These are phyloP conservation scores for Sebastes reedi DNA, from an alignment of 2,797 vertebrate genomes.

Conservation along the genomic window DNA sequence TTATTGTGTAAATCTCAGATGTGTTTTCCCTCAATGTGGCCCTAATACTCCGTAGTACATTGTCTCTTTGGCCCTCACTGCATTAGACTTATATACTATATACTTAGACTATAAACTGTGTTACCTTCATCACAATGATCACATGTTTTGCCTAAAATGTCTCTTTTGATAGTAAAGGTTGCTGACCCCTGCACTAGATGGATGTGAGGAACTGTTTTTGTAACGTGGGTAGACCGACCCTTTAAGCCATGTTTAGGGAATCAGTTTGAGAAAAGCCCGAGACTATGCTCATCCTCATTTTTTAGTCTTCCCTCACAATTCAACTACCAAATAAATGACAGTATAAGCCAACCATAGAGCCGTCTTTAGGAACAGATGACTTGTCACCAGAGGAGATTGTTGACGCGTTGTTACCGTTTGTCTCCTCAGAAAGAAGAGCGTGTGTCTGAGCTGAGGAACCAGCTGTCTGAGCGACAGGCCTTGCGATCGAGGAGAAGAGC, in stretches of 20 bases:
- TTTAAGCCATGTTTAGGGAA: not conserved
- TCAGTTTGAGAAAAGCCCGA: not conserved
- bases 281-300: not conserved
- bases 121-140: too few relatives aligned
- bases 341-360: not conserved
- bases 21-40: accelerated
- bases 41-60: too few relatives aligned
- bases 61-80: too few relatives aligned
- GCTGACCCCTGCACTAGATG: too few relatives aligned
- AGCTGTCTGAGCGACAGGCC: constrained; percentile 88
- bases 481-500: constrained; percentile 87
- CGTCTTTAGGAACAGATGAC: not conserved
- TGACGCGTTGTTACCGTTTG: not conserved
- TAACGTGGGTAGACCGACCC: not conserved
- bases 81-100: too few relatives aligned
- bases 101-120: too few relatives aligned
- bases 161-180: too few relatives aligned
- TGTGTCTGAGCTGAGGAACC: constrained; percentile 90
- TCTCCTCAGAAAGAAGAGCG: constrained; percentile 89
- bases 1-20: too few relatives aligned
- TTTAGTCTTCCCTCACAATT: not conserved
- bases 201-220: not conserved
- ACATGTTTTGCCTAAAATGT: too few relatives aligned
- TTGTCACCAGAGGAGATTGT: not conserved
- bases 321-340: not conserved